Percentiles rank a stretch among this genome's conserved stretches.
Conservation (phyloP, 2,888 invertebrate genomes). For the Drosophila niveifrons region DNA sequence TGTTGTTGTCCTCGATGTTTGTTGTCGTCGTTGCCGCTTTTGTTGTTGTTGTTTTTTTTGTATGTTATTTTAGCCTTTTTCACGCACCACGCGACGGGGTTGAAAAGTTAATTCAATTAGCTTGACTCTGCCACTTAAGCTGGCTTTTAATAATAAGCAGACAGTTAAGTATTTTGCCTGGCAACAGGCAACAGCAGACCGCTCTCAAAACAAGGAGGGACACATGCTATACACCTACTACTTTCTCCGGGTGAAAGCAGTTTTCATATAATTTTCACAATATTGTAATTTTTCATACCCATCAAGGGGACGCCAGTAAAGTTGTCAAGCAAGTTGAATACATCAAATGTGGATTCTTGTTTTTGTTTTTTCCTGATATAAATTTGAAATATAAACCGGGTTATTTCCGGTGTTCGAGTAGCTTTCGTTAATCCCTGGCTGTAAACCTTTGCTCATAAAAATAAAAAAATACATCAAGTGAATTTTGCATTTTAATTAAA, state of each 20-base stretch:
- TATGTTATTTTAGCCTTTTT: conserved; percentile 67
- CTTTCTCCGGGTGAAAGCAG: conserved; percentile 6
- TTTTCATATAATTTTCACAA: conserved; percentile 37
- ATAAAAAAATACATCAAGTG: not conserved
- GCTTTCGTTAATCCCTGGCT: not conserved
- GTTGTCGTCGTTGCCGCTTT: conserved; percentile 20
- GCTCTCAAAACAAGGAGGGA: not conserved
- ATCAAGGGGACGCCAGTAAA: not conserved
- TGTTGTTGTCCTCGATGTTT: conserved; percentile 17
- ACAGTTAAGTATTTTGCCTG: conserved; percentile 73
- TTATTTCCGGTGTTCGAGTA: conserved; percentile 1
- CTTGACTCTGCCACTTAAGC: conserved; percentile 80
- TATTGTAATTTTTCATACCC: conserved; percentile 32
- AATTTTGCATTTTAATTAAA: not conserved
- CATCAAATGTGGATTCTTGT: not conserved
- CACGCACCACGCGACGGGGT: conserved; percentile 70
- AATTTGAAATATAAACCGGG: conserved; percentile 7
- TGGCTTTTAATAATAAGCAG: conserved; percentile 78
- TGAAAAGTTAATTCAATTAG: conserved; percentile 76
- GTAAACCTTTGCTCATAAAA: not conserved
- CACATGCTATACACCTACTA: not conserved
- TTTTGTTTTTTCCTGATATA: not conserved
- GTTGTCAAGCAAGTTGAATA: not conserved
- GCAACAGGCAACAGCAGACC: conserved; percentile 36
- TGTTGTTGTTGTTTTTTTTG: conserved; percentile 42